These are phyloP conservation scores for Apteryx mantelli DNA, from an alignment of 2,113 vertebrate species.

Conservation along the genomic window DNA sequence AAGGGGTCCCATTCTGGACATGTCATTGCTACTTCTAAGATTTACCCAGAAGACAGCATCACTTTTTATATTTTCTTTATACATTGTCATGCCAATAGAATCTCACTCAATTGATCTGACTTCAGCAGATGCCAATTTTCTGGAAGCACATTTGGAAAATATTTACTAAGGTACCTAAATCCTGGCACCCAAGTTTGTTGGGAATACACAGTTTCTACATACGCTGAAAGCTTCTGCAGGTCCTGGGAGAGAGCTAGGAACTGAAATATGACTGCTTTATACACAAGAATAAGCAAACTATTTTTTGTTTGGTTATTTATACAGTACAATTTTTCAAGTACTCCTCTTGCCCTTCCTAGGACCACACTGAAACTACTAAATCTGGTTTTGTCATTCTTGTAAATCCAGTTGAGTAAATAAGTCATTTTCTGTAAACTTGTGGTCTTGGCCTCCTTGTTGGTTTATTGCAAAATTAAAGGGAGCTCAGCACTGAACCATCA, in stretches of 20 bases:
- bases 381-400: conserved; percentile 67
- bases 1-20: neutral
- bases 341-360: conserved; percentile 66
- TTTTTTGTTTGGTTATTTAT: conserved; percentile 69
- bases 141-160: neutral
- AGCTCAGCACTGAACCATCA: conserved; percentile 72
- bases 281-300: conserved; percentile 49
- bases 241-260: conserved; percentile 38
- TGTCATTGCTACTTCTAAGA: neutral
- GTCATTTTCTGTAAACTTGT: conserved; percentile 77
- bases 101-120: neutral
- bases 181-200: neutral
- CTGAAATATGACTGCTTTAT: neutral
- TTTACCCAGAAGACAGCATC: neutral
- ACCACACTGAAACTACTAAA: conserved; percentile 76
- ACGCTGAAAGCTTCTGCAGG: neutral
- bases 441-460: conserved; percentile 77
- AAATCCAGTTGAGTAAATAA: conserved; percentile 78
- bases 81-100: neutral
- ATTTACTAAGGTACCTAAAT: neutral
- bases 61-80: neutral
- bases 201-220: neutral
- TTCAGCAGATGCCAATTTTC: neutral
- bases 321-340: conserved; percentile 49
- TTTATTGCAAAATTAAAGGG: conserved; percentile 84